These are phyloP conservation scores for Cryptoleucopteryx plumbea DNA, from an alignment of 2,113 vertebrate genomes.

Conservation along the genomic window DNA sequence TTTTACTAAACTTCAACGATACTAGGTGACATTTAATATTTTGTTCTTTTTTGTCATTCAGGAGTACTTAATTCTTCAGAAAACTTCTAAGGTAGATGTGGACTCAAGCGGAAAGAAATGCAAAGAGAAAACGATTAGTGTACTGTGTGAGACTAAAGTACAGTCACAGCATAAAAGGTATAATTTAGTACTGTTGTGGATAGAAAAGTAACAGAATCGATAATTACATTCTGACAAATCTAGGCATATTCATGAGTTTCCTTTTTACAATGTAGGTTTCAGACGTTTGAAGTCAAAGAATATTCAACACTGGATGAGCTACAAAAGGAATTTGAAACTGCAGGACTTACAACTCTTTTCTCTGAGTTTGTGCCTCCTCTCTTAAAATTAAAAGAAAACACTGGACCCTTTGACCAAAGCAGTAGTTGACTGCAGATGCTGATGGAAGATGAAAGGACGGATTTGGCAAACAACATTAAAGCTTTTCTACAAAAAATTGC, in stretches of 20 bases:
- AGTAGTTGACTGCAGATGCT: background rate
- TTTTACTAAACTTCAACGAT: background rate
- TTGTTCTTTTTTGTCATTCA: slow-evolving; percentile 58
- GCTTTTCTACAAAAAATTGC: background rate
- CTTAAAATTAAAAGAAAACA: slow-evolving; percentile 28
- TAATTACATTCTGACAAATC: slow-evolving; percentile 72
- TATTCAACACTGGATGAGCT: slow-evolving; percentile 74
- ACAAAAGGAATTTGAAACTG: slow-evolving; percentile 79
- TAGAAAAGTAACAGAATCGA: slow-evolving; percentile 66
- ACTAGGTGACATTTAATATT: background rate
- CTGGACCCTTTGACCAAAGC: background rate
- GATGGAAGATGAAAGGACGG: background rate
- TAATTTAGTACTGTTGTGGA: slow-evolving; percentile 71
- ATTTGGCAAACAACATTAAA: background rate
- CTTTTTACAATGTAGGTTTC: slow-evolving; percentile 73
- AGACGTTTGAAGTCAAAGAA: slow-evolving; percentile 82
- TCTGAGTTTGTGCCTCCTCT: slow-evolving; percentile 71
- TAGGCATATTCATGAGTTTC: slow-evolving; percentile 62
- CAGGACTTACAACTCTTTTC: slow-evolving; percentile 73
- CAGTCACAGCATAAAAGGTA: slow-evolving; percentile 76
- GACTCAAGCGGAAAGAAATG: slow-evolving; percentile 91
- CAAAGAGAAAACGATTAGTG: slow-evolving; percentile 92
- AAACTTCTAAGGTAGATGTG: slow-evolving; percentile 88
- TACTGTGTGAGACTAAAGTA: slow-evolving; percentile 80
- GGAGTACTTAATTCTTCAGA: slow-evolving; percentile 87